These are phyloP conservation scores for Theretra japonica DNA, from an alignment of 2,888 invertebrate genomes.

Conservation along the genomic window DNA sequence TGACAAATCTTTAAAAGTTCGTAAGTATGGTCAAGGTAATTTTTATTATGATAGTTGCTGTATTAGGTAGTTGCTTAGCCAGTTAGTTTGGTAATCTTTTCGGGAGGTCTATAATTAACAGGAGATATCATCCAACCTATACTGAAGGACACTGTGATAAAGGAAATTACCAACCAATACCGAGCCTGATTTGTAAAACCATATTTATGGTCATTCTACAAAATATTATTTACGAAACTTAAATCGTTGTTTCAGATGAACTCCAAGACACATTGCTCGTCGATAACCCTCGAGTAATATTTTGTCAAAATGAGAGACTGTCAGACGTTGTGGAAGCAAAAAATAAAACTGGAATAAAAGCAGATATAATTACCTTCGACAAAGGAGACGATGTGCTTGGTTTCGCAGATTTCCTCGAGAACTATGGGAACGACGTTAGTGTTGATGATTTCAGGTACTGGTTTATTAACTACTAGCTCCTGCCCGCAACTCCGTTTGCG, in stretches of 20 bases:
- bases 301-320: conserved; percentile 57
- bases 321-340: conserved; percentile 48
- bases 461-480: conserved; percentile 28
- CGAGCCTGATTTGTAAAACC: too few species aligned
- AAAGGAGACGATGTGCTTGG: conserved; percentile 40
- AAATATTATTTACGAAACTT: too few species aligned
- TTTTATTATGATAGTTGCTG: too few species aligned
- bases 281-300: conserved; percentile 54
- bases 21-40: conserved; percentile 45
- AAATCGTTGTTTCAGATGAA: conserved; percentile 51
- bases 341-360: conserved; percentile 37
- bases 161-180: too few species aligned
- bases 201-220: too few species aligned
- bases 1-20: conserved; percentile 48
- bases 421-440: conserved; percentile 38
- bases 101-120: too few species aligned
- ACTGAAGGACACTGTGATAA: too few species aligned
- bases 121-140: too few species aligned
- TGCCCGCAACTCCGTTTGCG: too few species aligned
- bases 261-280: conserved; percentile 46
- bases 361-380: conserved; percentile 56
- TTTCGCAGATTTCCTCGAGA: conserved; percentile 51
- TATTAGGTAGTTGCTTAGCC: too few species aligned
- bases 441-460: conserved; percentile 51
- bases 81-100: too few species aligned